A percentile compares a stretch with the other conserved stretches of the same genome.
Evolutionary conservation across 2,113 vertebrate genomes (phyloP).

Genomic region (Anarrhichthys ocellatus): DNA sequence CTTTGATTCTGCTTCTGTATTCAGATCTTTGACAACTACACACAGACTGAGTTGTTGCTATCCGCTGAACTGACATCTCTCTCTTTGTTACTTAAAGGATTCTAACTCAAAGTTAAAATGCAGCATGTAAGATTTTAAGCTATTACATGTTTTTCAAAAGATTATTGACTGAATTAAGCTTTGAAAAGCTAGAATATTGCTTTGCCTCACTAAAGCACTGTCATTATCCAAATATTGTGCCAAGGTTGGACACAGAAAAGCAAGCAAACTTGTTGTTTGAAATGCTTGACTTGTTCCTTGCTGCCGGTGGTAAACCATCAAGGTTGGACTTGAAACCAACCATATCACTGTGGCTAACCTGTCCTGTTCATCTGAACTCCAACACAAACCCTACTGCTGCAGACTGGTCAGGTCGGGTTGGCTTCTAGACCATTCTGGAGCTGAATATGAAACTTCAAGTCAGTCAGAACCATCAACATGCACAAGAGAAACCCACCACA

Average conservation of each 20-base stretch:
- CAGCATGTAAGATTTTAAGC: neutral
- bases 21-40: constrained; percentile 2
- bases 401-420: neutral
- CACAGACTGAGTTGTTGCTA: neutral
- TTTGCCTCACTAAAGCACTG: constrained; percentile 20
- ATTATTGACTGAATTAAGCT: constrained; percentile 5
- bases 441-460: constrained; percentile 29
- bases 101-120: constrained; percentile 4
- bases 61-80: neutral
- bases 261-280: constrained; percentile 9
- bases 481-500: neutral
- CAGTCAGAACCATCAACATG: constrained; percentile 2
- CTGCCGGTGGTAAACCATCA: constrained; percentile 12
- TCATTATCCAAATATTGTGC: constrained; percentile 26
- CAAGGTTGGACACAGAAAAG: constrained; percentile 10
- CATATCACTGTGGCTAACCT: neutral
- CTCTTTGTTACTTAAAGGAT: neutral
- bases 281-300: constrained; percentile 18
- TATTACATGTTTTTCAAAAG: constrained; percentile 18
- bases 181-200: constrained; percentile 28
- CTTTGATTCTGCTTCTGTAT: constrained; percentile 2
- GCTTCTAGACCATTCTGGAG: constrained; percentile 6
- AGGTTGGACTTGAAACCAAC: constrained; percentile 24
- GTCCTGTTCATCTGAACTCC: constrained; percentile 2
- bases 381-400: neutral